These are phyloP conservation scores for Acipenser oxyrinchus DNA, from an alignment of 2,797 vertebrate species.

Conservation along the genomic window DNA sequence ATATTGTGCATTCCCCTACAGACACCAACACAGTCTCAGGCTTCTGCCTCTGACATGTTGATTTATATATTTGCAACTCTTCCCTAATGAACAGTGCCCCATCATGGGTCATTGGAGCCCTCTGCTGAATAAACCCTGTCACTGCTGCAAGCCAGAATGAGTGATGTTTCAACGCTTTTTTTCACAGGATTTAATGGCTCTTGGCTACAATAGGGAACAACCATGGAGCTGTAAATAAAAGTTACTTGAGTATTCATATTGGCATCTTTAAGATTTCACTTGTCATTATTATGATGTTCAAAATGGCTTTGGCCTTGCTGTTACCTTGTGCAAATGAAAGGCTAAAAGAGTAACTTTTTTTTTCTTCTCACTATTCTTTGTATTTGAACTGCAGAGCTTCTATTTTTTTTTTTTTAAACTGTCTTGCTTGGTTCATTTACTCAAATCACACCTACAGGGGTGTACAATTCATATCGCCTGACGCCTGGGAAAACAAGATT, in stretches of 20 bases:
- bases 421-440: too few species aligned
- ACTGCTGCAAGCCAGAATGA: conserved; percentile 20
- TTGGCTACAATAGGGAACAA: conserved; percentile 10
- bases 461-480: too few species aligned
- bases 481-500: too few species aligned
- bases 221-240: conserved; percentile 27
- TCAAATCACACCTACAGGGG: too few species aligned
- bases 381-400: too few species aligned
- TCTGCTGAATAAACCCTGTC: conserved; percentile 43
- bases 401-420: too few species aligned
- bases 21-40: conserved; percentile 14
- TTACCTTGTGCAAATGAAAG: not conserved
- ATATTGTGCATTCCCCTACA: conserved; percentile 19
- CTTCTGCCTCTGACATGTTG: conserved; percentile 42
- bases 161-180: conserved; percentile 19
- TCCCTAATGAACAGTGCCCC: conserved; percentile 39
- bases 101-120: conserved; percentile 39
- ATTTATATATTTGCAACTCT: conserved; percentile 58
- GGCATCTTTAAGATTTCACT: not conserved
- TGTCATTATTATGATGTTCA: not conserved
- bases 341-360: too few species aligned
- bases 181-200: conserved; percentile 16
- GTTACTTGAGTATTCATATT: not conserved
- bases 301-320: not conserved
- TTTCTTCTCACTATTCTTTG: too few species aligned